Evolutionary conservation across 2,888 invertebrate species (phyloP).

Genomic region (Dinocampus coccinellae): DNA sequence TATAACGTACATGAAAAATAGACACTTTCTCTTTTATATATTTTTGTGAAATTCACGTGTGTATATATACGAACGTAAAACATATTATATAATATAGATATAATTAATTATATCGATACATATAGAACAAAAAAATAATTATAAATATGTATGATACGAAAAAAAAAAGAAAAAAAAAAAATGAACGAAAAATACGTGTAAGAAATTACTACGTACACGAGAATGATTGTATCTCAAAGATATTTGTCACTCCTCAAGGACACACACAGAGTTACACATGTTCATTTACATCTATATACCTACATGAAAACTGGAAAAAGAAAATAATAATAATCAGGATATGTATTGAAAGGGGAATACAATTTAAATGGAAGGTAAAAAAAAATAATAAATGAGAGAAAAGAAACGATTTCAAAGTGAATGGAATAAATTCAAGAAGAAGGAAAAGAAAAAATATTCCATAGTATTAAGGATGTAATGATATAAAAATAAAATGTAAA

Average conservation of each 20-base stretch:
- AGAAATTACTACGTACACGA: slow-evolving; percentile 20
- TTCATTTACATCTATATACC: background rate
- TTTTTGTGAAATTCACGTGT: slow-evolving; percentile 68
- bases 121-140: slow-evolving; percentile 15
- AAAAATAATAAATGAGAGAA: slow-evolving; percentile 9
- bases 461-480: slow-evolving; percentile 34
- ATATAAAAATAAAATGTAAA: slow-evolving; percentile 28
- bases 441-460: background rate
- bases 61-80: slow-evolving; percentile 64
- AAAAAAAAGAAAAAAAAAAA: slow-evolving; percentile 24
- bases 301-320: slow-evolving; percentile 30
- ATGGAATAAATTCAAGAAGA: background rate
- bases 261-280: slow-evolving; percentile 37
- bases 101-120: slow-evolving; percentile 24
- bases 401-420: slow-evolving; percentile 30
- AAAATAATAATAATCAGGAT: background rate
- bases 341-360: background rate
- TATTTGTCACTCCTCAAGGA: too few species aligned
- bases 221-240: slow-evolving; percentile 31
- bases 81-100: slow-evolving; percentile 42
- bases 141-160: slow-evolving; percentile 16
- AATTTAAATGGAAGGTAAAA: background rate
- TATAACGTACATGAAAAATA: slow-evolving; percentile 49
- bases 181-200: slow-evolving; percentile 14
- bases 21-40: slow-evolving; percentile 68